A percentile compares a stretch with the other conserved stretches of the same genome.
phyloP scores from a whole-genome alignment of 1,140 invertebrate genomes.

The Bombus pyrosoma region DNA sequence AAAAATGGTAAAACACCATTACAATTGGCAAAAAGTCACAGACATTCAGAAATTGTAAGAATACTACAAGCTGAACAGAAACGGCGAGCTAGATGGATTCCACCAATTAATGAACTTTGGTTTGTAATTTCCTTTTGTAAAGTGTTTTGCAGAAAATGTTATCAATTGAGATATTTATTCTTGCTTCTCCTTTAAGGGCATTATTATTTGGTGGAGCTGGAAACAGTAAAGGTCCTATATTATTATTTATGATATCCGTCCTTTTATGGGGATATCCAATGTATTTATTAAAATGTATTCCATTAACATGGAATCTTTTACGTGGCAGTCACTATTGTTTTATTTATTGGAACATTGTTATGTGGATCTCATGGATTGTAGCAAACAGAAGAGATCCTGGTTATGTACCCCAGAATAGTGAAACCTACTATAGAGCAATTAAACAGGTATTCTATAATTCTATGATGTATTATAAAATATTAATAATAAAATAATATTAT shows the following conservation, averaged over 20 bases:
- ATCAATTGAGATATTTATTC: not conserved
- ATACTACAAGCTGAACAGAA: constrained; percentile 91
- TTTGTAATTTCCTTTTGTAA: constrained; percentile 70
- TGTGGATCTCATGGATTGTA: constrained; percentile 96
- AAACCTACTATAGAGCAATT: constrained; percentile 94
- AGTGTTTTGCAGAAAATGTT: not conserved
- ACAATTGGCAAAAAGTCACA: constrained; percentile 93
- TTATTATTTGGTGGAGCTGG: constrained; percentile 94
- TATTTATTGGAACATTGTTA: constrained; percentile 93
- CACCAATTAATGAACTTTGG: constrained; percentile 93
- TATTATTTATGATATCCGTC: constrained; percentile 93
- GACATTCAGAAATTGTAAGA: constrained; percentile 92
- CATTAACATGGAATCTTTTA: constrained; percentile 94
- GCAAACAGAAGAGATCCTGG: constrained; percentile 94
- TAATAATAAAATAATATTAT: not conserved
- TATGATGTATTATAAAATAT: not conserved
- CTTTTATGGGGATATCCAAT: constrained; percentile 96
- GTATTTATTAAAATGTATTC: constrained; percentile 94
- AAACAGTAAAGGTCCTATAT: constrained; percentile 92
- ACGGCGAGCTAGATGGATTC: constrained; percentile 91
- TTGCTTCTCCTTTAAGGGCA: constrained; percentile 82
- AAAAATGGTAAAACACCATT: constrained; percentile 96
- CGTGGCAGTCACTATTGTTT: constrained; percentile 94
- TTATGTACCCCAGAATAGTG: constrained; percentile 93
- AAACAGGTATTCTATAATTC: constrained; percentile 84